A percentile compares a stretch with the other conserved stretches of the same genome.
Evolutionary conservation across 2,797 vertebrate species (phyloP).

Genomic region (Sebastes diploproa): DNA sequence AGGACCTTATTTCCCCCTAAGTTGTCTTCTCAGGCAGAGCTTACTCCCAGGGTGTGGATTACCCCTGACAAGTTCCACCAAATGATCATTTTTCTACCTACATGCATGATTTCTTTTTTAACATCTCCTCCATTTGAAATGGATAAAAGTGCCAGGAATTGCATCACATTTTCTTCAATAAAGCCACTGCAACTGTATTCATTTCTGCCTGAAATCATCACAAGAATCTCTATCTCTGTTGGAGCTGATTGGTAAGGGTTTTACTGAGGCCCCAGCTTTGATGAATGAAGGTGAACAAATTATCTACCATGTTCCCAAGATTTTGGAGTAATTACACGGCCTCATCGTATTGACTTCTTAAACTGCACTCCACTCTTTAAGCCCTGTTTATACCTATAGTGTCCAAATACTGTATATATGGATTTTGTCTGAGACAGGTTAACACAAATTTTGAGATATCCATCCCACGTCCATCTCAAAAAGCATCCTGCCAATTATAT

Average conservation of each 20-base stretch:
- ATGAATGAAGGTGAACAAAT: not conserved
- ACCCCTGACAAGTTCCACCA: not conserved
- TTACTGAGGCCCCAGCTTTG: not conserved
- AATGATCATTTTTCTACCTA: not conserved
- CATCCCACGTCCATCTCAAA: not conserved
- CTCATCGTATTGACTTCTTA: conserved; percentile 3
- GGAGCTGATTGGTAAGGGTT: not conserved
- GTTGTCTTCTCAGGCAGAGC: not conserved
- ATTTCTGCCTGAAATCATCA: not conserved
- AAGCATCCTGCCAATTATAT: not conserved
- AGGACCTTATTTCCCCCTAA: not conserved
- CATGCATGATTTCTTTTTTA: too few relatives aligned
- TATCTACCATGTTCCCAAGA: not conserved
- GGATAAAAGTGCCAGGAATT: not conserved
- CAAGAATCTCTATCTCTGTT: not conserved
- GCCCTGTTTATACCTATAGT: not conserved
- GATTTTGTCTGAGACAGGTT: not conserved
- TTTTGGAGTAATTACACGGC: conserved; percentile 33
- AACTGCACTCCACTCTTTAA: not conserved
- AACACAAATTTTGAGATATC: not conserved
- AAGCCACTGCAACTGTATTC: not conserved
- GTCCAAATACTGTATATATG: not conserved
- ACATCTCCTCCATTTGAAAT: not conserved
- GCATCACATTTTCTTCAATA: not conserved
- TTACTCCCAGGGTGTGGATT: too few relatives aligned